Base-by-base conservation (phyloP, 2,113 vertebrate genomes). In the Lucifuga dentata region DNA sequence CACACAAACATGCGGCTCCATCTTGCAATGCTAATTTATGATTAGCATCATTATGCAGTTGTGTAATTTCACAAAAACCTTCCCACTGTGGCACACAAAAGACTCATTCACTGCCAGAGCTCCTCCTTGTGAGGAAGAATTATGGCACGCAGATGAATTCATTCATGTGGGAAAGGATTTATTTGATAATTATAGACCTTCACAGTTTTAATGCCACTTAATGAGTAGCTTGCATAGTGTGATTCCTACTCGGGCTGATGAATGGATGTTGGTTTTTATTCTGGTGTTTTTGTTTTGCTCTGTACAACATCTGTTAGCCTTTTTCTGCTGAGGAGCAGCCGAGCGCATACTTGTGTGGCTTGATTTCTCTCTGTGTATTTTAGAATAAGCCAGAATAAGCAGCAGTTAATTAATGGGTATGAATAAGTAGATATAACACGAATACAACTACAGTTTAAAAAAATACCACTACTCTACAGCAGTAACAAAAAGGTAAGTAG, bases 141-240 rank as follows among this genome's bases (percentile, higher is more conserved):
- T 92, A 89, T 83, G 81, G 78, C 79, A 86, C 44, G 65, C 84
- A 83, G 69, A 89, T 86, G 79, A 90, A 90, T 89, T 74, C 78
- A 89, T 91, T 90, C 74, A 87, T 81, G 76, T 76, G 58, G 77
- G 43, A 69, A 68, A 89, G 87, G 90, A 92, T 93, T 91, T 90
- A 93, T 90, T 90, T 53, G 89, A 89, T 92, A 92, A 91, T 91
- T 88, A 92, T 92, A 88, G 88, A 89, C 89, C 85, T 89, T 89
- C 84, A 83, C 83, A 80, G 79, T 84, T 88, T 91, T 90, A 89
- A 91, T 89, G 78, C 84, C 88, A 88, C 86, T 91, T 89, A 88
- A 90, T 89, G 83, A 91, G 81, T 81, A 81, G 85, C 83, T 85
- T 70, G 84, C 82, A 80, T 80, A 59, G 87, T 81, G 72, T 40